Evolutionary conservation across 2,888 invertebrate species (phyloP).

Genomic region (Dascillus cervinus): DNA sequence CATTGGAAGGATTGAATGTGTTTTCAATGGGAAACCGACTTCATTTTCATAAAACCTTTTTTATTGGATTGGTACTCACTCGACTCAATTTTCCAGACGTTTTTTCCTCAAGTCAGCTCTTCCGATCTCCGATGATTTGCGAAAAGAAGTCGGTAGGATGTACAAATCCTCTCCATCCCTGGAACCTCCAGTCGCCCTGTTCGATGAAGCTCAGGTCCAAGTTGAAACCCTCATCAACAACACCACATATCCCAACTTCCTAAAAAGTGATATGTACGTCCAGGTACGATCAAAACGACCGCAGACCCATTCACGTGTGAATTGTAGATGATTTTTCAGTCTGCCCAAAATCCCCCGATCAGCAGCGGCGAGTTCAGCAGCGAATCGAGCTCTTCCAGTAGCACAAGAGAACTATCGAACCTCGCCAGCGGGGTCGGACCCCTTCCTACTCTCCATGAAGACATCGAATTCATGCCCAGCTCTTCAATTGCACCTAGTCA

Average conservation of each 20-base stretch:
- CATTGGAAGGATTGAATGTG: no score
- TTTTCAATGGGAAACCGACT: neutral
- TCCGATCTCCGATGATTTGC: conserved; percentile 74
- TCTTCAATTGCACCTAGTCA: conserved; percentile 29
- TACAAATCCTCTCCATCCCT: conserved; percentile 65
- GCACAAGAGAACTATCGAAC: conserved; percentile 35
- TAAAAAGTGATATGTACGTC: conserved; percentile 88
- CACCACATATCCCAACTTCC: conserved; percentile 86
- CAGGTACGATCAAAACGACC: no score
- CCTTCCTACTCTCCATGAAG: conserved; percentile 82
- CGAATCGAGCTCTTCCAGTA: conserved; percentile 37
- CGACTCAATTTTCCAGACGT: conserved; percentile 44
- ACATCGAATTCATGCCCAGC: conserved; percentile 57
- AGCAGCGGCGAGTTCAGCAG: conserved; percentile 31
- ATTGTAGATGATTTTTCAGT: conserved; percentile 21
- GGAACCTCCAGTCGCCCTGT: conserved; percentile 57
- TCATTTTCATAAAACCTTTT: conserved; percentile 8
- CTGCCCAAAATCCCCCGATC: conserved; percentile 32
- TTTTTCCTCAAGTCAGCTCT: conserved; percentile 75
- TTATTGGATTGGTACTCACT: no score
- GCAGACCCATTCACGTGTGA: neutral
- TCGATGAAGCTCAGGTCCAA: conserved; percentile 60
- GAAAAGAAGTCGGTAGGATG: conserved; percentile 66
- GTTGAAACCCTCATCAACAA: conserved; percentile 78
- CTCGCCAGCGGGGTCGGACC: conserved; percentile 37